phyloP scores from a whole-genome alignment of 1,140 invertebrate species.

The Procambarus virginalis region DNA sequence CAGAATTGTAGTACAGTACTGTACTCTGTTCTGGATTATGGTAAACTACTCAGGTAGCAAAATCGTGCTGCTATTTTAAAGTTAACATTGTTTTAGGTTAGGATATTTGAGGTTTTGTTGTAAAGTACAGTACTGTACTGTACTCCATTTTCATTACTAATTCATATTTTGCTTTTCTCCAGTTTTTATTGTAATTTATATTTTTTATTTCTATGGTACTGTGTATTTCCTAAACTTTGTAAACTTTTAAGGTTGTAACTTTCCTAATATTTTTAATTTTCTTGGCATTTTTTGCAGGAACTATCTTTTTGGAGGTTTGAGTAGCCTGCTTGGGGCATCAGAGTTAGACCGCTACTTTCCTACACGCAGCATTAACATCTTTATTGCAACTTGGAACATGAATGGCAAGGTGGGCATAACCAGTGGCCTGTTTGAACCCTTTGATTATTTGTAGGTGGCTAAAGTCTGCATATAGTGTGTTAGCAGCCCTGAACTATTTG shows the following conservation, averaged over 20 bases:
- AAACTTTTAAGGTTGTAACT: neutral
- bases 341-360: slow-evolving; percentile 91
- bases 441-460: neutral
- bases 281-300: slow-evolving; percentile 41
- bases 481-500: neutral
- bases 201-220: neutral
- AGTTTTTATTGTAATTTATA: neutral
- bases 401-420: slow-evolving; percentile 84
- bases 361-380: slow-evolving; percentile 87
- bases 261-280: neutral
- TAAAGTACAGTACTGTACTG: too few relatives aligned
- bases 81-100: too few relatives aligned
- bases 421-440: neutral
- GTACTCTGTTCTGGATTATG: too few relatives aligned
- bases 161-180: neutral
- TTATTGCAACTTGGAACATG: slow-evolving; percentile 98
- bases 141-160: neutral
- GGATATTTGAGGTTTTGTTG: too few relatives aligned
- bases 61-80: too few relatives aligned
- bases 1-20: too few relatives aligned
- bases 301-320: slow-evolving; percentile 74
- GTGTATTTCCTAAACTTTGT: too few relatives aligned
- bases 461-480: neutral
- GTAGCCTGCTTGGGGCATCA: slow-evolving; percentile 81
- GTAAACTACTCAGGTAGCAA: too few relatives aligned